phyloP scores from a whole-genome alignment of 2,888 invertebrate species.

The Harmothoe impar region DNA sequence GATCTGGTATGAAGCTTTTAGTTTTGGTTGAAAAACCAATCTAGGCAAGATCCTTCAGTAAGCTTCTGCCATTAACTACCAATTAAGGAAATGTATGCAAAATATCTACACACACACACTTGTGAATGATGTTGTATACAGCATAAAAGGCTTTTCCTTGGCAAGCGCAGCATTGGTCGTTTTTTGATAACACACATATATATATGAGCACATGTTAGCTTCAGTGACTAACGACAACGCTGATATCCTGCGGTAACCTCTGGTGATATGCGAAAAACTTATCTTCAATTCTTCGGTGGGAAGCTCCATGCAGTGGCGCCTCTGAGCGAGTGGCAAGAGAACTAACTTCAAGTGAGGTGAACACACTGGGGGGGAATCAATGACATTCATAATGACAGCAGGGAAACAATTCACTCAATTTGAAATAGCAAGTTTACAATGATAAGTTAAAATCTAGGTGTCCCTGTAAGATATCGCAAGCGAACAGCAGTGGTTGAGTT shows the following conservation, averaged over 20 bases:
- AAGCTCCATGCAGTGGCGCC: constrained; percentile 7
- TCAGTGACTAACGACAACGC: background rate
- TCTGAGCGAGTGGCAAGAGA: constrained; percentile 22
- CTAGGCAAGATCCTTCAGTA: too few species aligned
- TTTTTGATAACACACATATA: background rate
- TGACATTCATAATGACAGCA: background rate
- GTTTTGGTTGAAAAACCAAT: too few species aligned
- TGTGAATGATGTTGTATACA: background rate
- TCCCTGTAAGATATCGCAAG: background rate
- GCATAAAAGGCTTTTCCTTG: background rate
- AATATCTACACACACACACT: too few species aligned
- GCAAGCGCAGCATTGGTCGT: background rate
- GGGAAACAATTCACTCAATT: too few species aligned
- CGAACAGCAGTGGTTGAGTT: background rate
- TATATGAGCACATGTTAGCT: background rate
- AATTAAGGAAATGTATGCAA: too few species aligned
- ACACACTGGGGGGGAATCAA: background rate
- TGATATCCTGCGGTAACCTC: background rate
- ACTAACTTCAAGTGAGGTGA: constrained; percentile 51
- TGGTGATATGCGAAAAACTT: background rate
- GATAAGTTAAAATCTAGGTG: background rate
- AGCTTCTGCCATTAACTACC: too few species aligned
- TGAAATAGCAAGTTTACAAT: background rate
- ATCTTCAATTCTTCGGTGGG: background rate
- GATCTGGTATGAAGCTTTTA: too few species aligned